These are phyloP conservation scores for Zaprionus obscuricornis DNA, from an alignment of 2,888 invertebrate genomes.

Conservation along the genomic window DNA sequence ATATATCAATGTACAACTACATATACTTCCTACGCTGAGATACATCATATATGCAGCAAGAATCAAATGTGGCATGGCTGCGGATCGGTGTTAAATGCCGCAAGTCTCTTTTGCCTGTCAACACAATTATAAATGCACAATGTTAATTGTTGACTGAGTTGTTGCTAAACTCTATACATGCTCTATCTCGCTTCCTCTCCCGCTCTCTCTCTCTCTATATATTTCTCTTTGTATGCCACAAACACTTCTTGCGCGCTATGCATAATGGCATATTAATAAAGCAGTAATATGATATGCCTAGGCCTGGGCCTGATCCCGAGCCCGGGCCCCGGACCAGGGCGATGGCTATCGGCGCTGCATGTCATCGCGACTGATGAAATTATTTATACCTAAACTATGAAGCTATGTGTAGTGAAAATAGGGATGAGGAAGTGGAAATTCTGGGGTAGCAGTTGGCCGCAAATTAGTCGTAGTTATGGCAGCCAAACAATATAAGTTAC, in stretches of 20 bases:
- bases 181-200: not conserved
- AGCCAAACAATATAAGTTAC: slow-evolving; percentile 55
- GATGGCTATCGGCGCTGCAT: slow-evolving; percentile 66
- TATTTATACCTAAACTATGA: slow-evolving; percentile 66
- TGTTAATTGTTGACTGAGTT: slow-evolving; percentile 35
- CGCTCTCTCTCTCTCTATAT: slow-evolving; percentile 3
- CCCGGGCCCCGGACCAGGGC: too few species aligned
- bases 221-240: slow-evolving; percentile 5
- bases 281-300: slow-evolving; percentile 67
- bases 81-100: slow-evolving; percentile 56
- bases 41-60: too few species aligned
- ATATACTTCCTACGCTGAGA: too few species aligned
- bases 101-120: slow-evolving; percentile 67
- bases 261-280: slow-evolving; percentile 77
- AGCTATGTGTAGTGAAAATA: not conserved
- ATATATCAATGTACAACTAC: too few species aligned
- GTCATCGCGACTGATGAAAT: slow-evolving; percentile 69
- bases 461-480: slow-evolving; percentile 75
- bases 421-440: not conserved
- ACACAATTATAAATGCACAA: slow-evolving; percentile 68
- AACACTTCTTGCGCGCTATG: not conserved
- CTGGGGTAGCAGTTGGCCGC: slow-evolving; percentile 25
- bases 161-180: slow-evolving; percentile 6
- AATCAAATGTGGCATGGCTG: too few species aligned
- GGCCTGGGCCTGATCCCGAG: slow-evolving; percentile 16